Base-by-base conservation (phyloP, 2,113 vertebrate species). In the Tichodroma muraria region DNA sequence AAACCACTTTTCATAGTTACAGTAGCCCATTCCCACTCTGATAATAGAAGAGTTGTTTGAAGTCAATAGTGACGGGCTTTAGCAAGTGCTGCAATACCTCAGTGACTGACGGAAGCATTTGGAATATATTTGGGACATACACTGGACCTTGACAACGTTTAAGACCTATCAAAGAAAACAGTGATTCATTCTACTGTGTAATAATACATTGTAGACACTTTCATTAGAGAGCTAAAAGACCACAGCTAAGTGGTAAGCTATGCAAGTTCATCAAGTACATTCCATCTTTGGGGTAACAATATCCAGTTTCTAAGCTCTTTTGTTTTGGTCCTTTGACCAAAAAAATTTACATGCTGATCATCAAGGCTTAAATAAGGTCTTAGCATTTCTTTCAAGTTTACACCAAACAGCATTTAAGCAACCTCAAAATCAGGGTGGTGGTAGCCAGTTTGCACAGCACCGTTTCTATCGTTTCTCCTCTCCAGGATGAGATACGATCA, bases 241-340 rank as follows among this genome's bases (percentile, higher is more conserved):
- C 42, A 59, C 49, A 70, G 30, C 11, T 12, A 80, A 44, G 1
- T 20, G 38, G 33, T 37, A 72, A 89, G 57, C 47, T 79, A n/a
- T 4, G 8, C 30, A 65, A 85, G 15, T 63, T 91, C 25, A 71
- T 68, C 70, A 83, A 85, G 71, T 50, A 80, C 28, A 59, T 77
- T 85, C 59, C 31, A 30, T 30, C 81, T 88, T 35, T 63, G 66
- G 88, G 68, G 25, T 61, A 85, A 4, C 12, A 75, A 70, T 18
- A 88, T 47, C 82, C 96, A 78, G 71, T 91, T 85, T 66, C 13
- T 53, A 65, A 64, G 33, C 15, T 76, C 49, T 87, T 90, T 38
- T 68, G 38, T 66, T 84, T 33, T 82, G 59, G 68, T 59, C 50
- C 78, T 82, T n/a, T 54, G 54, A 89, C 59, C 73, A 65, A 52